Percentiles rank a stretch among this genome's conserved stretches.
Conservation (phyloP, 2,888 invertebrate genomes). For the Leucoptera coffeella region DNA sequence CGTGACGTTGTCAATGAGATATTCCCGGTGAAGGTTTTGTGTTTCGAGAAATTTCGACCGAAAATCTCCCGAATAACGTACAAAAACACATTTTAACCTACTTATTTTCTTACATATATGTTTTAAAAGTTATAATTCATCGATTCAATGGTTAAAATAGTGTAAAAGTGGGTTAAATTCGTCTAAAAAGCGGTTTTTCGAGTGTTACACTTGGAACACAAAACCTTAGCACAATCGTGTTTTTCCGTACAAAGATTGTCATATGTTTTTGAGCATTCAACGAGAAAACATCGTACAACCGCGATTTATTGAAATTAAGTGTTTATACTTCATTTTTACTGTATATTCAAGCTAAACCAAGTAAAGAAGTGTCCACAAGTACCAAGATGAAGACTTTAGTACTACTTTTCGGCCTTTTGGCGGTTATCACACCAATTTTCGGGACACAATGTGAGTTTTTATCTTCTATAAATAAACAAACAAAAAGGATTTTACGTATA, state of each 20-base stretch:
- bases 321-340: too few relatives aligned
- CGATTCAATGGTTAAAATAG: slow-evolving; percentile 4
- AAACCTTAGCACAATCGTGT: slow-evolving; percentile 26
- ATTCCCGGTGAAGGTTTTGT: slow-evolving; percentile 39
- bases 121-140: slow-evolving; percentile 11
- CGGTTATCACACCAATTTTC: slow-evolving; percentile 39
- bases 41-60: slow-evolving; percentile 24
- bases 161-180: not conserved
- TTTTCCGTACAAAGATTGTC: too few relatives aligned
- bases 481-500: slow-evolving; percentile 5
- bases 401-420: slow-evolving; percentile 31
- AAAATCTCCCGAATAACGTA: too few relatives aligned
- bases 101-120: slow-evolving; percentile 7
- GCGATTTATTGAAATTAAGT: too few relatives aligned
- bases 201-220: slow-evolving; percentile 25
- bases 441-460: slow-evolving; percentile 62
- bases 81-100: too few relatives aligned
- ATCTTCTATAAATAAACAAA: slow-evolving; percentile 9
- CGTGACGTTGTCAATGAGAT: too few relatives aligned
- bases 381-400: slow-evolving; percentile 53
- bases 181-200: not conserved
- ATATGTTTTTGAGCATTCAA: too few relatives aligned
- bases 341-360: too few relatives aligned
- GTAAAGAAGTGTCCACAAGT: too few relatives aligned
- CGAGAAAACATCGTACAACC: too few relatives aligned